phyloP scores from a whole-genome alignment of 2,888 invertebrate species.

The Lacanobia wlatinum region DNA sequence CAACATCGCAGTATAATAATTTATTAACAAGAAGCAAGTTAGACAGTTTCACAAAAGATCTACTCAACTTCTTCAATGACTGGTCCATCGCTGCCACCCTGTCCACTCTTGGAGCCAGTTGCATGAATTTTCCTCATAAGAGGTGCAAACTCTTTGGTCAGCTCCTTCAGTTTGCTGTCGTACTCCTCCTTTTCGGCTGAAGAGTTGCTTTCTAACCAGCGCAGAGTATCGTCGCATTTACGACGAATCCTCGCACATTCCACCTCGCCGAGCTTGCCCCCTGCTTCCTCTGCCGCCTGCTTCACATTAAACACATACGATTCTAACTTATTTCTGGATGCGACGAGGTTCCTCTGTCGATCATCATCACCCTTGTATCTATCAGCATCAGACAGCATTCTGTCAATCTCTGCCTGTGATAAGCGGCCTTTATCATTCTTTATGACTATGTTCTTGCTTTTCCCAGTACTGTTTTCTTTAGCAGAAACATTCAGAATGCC shows the following conservation, averaged over 20 bases:
- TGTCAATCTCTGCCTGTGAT: slow-evolving; percentile 95
- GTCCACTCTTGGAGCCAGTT: slow-evolving; percentile 72
- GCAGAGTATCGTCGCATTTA: slow-evolving; percentile 90
- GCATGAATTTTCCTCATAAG: slow-evolving; percentile 91
- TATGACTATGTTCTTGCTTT: slow-evolving; percentile 94
- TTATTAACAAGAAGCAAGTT: slow-evolving; percentile 48
- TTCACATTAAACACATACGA: slow-evolving; percentile 93
- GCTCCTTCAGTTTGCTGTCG: slow-evolving; percentile 88
- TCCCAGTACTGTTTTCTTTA: slow-evolving; percentile 92
- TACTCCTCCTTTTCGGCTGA: slow-evolving; percentile 93
- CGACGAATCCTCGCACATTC: slow-evolving; percentile 90
- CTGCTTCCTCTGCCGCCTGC: slow-evolving; percentile 92
- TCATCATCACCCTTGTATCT: slow-evolving; percentile 93
- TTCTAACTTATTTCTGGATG: slow-evolving; percentile 93
- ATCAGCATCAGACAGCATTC: slow-evolving; percentile 95
- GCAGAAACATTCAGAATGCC: slow-evolving; percentile 96
- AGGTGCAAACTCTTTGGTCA: slow-evolving; percentile 79
- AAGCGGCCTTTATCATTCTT: slow-evolving; percentile 95
- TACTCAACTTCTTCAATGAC: slow-evolving; percentile 91
- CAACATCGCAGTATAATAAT: slow-evolving; percentile 23
- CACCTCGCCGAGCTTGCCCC: slow-evolving; percentile 89
- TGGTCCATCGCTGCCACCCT: slow-evolving; percentile 81
- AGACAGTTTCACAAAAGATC: slow-evolving; percentile 40
- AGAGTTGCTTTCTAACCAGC: slow-evolving; percentile 93
- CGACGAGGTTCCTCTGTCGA: slow-evolving; percentile 91